Base-by-base conservation (phyloP, 2,888 invertebrate genomes). In the Plemyria rubiginata region DNA sequence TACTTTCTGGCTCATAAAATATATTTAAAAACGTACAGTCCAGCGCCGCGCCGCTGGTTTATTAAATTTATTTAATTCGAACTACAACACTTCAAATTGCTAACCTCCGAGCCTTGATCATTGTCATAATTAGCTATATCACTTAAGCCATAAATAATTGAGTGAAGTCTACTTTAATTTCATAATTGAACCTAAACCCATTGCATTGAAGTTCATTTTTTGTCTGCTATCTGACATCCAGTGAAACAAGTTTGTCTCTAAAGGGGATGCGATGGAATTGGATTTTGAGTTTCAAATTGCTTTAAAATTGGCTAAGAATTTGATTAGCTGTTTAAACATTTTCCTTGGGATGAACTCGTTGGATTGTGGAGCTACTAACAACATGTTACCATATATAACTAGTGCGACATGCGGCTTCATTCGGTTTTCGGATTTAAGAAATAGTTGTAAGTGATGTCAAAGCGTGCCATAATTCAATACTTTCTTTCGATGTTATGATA, bases 281-380 rank as follows among this genome's bases (percentile, higher is more conserved):
- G 57, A 60, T 57, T 60, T 16, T 50, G 29, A 48, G 57, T 54
- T 56, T 60, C 50, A 65, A 65, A 65, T 65, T 65, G 54, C 64
- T 57, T 29, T 51, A 50, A 60, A 65, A 65, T 60, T 65, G 60
- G 48, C 43, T 32, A 29, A 29, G 36, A 41, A 59, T 63, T 52
- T 53, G 29, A 59, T 64, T 56, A 53, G 55, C 36, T 64, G 46
- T 49, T 60, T 56, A 56, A 64, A 64, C 12, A 60, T 60, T 60
- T 57, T 64, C 53, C 40, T 48, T 48, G 45, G 49, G 43, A 36
- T 4, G 40, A 32, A 13, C 9, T 29, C 0, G 29, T 29, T n/a
- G 49, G 22, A 16, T 45, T 16, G 15, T 45, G 3, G 2, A 45
- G 45, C 45, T 45, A 45, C 45, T 16, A 9, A 45, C 16, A 45